Evolutionary conservation across 1,140 invertebrate species (phyloP).

Genomic region (Zaprionus ornatus): DNA sequence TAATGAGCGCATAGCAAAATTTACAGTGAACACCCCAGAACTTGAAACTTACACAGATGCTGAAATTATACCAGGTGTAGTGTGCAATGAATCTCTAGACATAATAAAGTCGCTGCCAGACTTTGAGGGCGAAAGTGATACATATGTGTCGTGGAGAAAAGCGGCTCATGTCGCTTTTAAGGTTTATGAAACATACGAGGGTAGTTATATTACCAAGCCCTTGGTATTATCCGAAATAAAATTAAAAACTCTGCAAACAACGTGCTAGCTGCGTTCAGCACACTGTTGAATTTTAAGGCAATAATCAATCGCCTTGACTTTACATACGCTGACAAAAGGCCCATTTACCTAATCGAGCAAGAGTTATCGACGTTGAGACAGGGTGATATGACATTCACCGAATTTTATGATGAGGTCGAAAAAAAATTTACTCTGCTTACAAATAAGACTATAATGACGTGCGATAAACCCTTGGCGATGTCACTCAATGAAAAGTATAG

Average conservation of each 20-base stretch:
- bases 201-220: not conserved
- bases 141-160: not conserved
- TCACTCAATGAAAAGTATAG: too few species aligned
- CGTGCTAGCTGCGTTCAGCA: not conserved
- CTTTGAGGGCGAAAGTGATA: not conserved
- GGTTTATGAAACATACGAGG: not conserved
- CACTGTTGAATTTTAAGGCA: not conserved
- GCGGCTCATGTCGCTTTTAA: not conserved
- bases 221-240: too few species aligned
- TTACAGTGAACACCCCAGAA: not conserved
- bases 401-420: constrained; percentile 13
- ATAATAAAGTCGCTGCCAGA: not conserved
- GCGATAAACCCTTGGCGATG: too few species aligned
- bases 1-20: not conserved
- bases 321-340: constrained; percentile 20
- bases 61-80: not conserved
- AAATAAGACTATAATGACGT: too few species aligned
- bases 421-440: too few species aligned
- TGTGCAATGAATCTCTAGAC: not conserved
- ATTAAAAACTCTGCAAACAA: too few species aligned
- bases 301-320: constrained; percentile 14
- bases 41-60: not conserved
- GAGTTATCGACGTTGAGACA: constrained; percentile 12
- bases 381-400: not conserved
- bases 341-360: constrained; percentile 10